phyloP scores from a whole-genome alignment of 2,888 invertebrate genomes.

The Microdon myrmicae region DNA sequence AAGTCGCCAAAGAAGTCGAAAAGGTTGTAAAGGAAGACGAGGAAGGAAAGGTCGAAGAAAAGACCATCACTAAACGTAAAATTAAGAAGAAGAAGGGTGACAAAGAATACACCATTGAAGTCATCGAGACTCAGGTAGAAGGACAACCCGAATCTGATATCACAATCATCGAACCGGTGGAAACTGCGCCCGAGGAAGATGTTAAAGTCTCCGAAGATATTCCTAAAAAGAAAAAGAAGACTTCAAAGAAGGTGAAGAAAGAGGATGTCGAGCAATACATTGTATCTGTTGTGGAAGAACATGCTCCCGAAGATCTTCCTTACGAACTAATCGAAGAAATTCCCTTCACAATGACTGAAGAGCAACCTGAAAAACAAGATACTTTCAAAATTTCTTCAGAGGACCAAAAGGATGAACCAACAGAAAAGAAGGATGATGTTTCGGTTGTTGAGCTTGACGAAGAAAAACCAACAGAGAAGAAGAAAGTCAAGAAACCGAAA shows the following conservation, averaged over 20 bases:
- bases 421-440: conserved; percentile 59
- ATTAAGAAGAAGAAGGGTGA: conserved; percentile 67
- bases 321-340: conserved; percentile 28
- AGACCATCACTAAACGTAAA: conserved; percentile 66
- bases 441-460: conserved; percentile 36
- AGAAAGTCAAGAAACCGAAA: conserved; percentile 47
- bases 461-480: conserved; percentile 51
- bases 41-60: conserved; percentile 62
- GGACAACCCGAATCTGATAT: conserved; percentile 64
- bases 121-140: conserved; percentile 65
- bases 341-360: conserved; percentile 23
- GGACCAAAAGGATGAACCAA: conserved; percentile 41
- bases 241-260: conserved; percentile 50
- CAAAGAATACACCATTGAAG: conserved; percentile 67
- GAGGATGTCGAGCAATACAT: conserved; percentile 57
- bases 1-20: conserved; percentile 10
- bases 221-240: conserved; percentile 43
- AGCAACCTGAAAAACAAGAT: conserved; percentile 42
- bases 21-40: conserved; percentile 27
- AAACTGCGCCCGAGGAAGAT: conserved; percentile 56
- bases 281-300: conserved; percentile 59
- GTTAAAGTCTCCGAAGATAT: conserved; percentile 29
- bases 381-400: conserved; percentile 19
- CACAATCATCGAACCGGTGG: conserved; percentile 61
- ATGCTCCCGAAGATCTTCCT: conserved; percentile 52